Evolutionary conservation across 2,113 vertebrate genomes (phyloP), one percentile per base, ranked within the genome.

Genomic region (Gymnocephalus cernua): DNA sequence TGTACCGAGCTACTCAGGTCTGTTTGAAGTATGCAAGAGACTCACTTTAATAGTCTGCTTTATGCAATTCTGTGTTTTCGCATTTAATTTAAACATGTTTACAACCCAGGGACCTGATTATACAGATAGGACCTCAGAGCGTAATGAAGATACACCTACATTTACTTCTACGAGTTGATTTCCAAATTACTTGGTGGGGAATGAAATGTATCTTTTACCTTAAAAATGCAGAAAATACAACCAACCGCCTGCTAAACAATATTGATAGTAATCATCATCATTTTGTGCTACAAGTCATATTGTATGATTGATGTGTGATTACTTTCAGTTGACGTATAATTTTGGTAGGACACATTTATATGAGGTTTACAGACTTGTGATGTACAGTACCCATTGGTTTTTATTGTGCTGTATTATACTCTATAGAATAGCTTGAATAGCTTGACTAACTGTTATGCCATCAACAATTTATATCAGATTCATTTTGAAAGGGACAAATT

Each of bases 1-100:
- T 14, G 74, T 58, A 85, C 71, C 79, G 25, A 80, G 70, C 78
- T 64, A 61, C 77, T 82, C 84, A 82, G 84, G 82, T 90, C 84
- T 82, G 78, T 92, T 88, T 89, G 83, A 91, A 92, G 88, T 86
- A 18, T 65, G 74, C 66, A 74, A 71, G 64, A 84, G 59, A 45
- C 69, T 77, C 67, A 32, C 77, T 88, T 80, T 79, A 88, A 84
- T 77, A 64, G 58, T 65, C 44, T 47, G 35, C 65, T 73, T 83
- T 78, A 54, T 79, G 73, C 70, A 51, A 19, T 35, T 69, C 75
- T 48, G 64, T 77, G 86, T 88, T 84, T 73, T 77, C 25, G 6
- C 61, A n/a, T 86, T 86, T 69, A 66, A 85, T 87, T 84, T 83
- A 29, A 83, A 86, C 64, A 53, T 88, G 79, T 82, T 89, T 85